phyloP scores from a whole-genome alignment of 2,113 vertebrate genomes.

The Pitta sordida region DNA sequence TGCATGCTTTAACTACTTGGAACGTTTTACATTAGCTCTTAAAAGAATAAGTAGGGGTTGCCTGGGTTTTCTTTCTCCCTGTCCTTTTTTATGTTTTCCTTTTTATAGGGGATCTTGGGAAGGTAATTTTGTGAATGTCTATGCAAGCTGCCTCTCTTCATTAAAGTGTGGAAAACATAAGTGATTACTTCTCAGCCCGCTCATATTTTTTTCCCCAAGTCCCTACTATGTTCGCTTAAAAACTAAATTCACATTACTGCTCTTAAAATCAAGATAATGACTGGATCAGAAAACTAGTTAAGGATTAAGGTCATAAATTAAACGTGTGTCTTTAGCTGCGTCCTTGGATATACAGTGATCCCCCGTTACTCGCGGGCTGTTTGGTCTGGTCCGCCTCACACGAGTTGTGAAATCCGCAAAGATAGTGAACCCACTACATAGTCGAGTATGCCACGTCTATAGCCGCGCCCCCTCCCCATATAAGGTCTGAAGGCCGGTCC shows the following conservation, averaged over 20 bases:
- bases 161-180: not conserved
- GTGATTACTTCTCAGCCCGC: not conserved
- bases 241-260: not conserved
- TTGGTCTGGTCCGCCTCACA: no score
- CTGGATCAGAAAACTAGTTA: not conserved
- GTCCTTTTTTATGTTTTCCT: not conserved
- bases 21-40: not conserved
- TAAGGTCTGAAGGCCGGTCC: no score
- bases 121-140: not conserved
- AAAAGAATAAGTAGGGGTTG: not conserved
- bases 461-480: no score
- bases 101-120: not conserved
- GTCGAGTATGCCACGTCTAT: no score
- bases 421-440: no score
- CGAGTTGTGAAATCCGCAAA: no score
- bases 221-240: not conserved
- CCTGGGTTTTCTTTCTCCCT: accelerated
- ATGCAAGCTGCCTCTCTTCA: not conserved
- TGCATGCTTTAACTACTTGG: not conserved
- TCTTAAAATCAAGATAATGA: not conserved
- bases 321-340: not conserved
- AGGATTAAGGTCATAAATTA: not conserved
- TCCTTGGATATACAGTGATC: not conserved
- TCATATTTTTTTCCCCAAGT: not conserved
- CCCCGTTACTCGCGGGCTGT: no score